Evolutionary conservation across 2,113 vertebrate genomes (phyloP).

Genomic region (Sclerurus mexicanus): DNA sequence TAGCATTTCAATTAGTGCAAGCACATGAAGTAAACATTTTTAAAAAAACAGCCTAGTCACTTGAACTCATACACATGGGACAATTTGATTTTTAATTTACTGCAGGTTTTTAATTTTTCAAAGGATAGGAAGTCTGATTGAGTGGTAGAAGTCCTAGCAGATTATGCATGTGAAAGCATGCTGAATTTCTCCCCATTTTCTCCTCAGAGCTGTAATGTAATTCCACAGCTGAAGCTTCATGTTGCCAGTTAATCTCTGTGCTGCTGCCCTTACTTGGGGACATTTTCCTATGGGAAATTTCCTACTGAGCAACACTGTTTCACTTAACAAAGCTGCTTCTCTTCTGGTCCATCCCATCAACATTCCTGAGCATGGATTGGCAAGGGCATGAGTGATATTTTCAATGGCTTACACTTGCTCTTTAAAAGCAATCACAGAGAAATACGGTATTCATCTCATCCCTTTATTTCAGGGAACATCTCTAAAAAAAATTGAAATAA

Average conservation of each 20-base stretch:
- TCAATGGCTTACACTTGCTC: background rate
- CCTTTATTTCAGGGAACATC: background rate
- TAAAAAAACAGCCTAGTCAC: background rate
- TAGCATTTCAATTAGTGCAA: constrained; percentile 39
- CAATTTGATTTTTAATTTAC: constrained; percentile 9
- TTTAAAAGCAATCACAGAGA: background rate
- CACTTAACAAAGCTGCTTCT: background rate
- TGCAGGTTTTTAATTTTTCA: background rate
- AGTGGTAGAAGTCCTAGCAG: background rate
- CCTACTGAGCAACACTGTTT: background rate
- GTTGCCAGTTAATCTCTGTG: background rate
- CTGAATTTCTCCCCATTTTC: constrained; percentile 1
- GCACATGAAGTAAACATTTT: constrained; percentile 15
- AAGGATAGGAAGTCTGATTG: background rate
- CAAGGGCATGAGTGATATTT: background rate
- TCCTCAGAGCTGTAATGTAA: background rate
- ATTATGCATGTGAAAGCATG: background rate
- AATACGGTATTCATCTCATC: background rate
- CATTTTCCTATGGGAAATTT: background rate
- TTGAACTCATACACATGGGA: constrained; percentile 8
- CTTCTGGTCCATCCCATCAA: background rate
- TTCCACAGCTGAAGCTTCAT: background rate
- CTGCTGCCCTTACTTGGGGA: background rate
- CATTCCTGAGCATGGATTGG: background rate
- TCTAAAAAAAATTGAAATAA: background rate